Evolutionary conservation across 2,113 vertebrate genomes (phyloP), one percentile per base, ranked within the genome.

Genomic region (Hemibagrus wyckioides): DNA sequence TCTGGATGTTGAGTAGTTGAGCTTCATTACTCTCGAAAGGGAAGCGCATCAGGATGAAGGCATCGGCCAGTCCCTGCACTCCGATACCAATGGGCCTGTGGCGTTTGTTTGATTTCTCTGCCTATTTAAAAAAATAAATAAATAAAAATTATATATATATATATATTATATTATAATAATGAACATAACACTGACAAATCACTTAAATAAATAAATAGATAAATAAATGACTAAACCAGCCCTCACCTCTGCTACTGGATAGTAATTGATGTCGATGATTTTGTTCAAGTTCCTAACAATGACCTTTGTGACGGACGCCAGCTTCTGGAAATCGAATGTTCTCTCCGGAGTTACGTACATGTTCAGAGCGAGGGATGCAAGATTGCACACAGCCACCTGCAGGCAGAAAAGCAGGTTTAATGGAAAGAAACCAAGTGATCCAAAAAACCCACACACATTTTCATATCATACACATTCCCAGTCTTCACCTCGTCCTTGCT

Each of bases 221-320:
- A 41, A 48, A 86, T 0, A 17, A 52, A 91, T 11, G 61, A 75
- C 4, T 28, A 48, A 67, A 33, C 39, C 25, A 0, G 33, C 17
- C 1, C 93, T 54, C 90, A 99, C 98, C 97, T 99, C 97, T 36
- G 94, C 94, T 33, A 99, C 91, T 0, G 98, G 98, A 88, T 99
- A 99, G 91, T 96, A 99, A 91, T 99, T 99, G 92, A 99, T 97
- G n/a, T 99, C 97, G 17, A 99, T 99, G 89, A 99, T 98, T 92
- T 99, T 99, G 92, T 99, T 99, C 76, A 99, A 94, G 93, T 99
- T 99, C 69, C 94, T 92, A 57, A 99, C 98, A 0, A 98, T 96
- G 77, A 99, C 98, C 90, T 96, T 96, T 23, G 98, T 98, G 89
- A 99, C 98, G 0, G 96, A 94, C 0, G 96, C 95, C 61, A 99